Conservation (phyloP, 2,888 invertebrate genomes). For the Noctua janthina region DNA sequence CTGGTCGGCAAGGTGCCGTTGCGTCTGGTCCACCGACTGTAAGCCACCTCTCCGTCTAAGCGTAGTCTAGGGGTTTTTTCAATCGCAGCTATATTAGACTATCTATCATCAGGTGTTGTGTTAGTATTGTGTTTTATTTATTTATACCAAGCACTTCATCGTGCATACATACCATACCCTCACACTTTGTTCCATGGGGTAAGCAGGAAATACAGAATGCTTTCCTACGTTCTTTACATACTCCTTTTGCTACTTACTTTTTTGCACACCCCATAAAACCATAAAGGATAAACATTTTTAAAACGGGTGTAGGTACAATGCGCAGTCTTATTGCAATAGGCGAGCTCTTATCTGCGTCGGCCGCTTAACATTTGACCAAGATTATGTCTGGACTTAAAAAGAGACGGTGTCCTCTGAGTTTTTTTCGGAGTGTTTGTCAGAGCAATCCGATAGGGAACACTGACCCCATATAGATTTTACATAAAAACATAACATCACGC, state of each 20-base stretch:
- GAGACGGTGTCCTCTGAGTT: background rate
- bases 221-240: background rate
- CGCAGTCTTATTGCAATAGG: background rate
- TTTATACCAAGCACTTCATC: background rate
- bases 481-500: background rate
- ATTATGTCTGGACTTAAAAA: background rate
- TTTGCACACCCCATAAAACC: background rate
- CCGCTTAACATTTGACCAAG: background rate
- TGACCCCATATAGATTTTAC: background rate
- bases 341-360: background rate
- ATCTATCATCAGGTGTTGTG: background rate
- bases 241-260: background rate
- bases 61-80: background rate
- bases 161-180: too few species aligned
- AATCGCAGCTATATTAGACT: background rate
- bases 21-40: constrained; percentile 3
- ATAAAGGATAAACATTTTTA: background rate
- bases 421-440: background rate
- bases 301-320: background rate
- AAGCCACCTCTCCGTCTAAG: background rate
- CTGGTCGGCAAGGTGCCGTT: constrained; percentile 7
- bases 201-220: background rate
- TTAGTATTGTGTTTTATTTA: background rate
- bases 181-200: too few species aligned
- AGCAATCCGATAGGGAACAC: background rate